These are phyloP conservation scores for Ammodytes marinus DNA, from an alignment of 2,113 vertebrate species.

Conservation along the genomic window DNA sequence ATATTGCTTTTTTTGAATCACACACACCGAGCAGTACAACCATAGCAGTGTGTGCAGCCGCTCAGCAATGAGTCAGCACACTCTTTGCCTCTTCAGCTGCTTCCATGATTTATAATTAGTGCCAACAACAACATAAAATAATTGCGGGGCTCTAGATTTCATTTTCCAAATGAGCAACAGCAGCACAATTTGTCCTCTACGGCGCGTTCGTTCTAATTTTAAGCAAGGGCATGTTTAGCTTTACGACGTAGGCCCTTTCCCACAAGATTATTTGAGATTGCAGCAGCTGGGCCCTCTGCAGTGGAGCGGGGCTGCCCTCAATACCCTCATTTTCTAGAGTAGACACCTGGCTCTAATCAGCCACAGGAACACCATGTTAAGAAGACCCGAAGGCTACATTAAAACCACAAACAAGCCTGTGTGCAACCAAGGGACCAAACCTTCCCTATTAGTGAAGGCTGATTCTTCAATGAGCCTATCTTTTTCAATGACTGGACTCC, in stretches of 20 bases:
- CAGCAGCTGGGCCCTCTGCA: conserved; percentile 67
- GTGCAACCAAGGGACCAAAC: conserved; percentile 8
- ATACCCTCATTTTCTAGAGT: conserved; percentile 55
- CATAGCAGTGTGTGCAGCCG: conserved; percentile 41
- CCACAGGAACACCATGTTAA: conserved; percentile 65
- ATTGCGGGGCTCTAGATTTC: conserved; percentile 64
- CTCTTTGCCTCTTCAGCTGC: conserved; percentile 36
- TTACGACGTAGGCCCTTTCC: conserved; percentile 61
- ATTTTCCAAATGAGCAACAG: conserved; percentile 77
- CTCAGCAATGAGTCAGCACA: conserved; percentile 68
- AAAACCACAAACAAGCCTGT: conserved; percentile 45
- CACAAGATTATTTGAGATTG: conserved; percentile 69
- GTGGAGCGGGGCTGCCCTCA: conserved; percentile 53
- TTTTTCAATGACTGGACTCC: not conserved
- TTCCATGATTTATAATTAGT: conserved; percentile 69
- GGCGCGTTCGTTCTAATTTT: conserved; percentile 50
- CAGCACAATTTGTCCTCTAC: conserved; percentile 69
- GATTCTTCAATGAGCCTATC: conserved; percentile 33
- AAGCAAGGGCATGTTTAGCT: conserved; percentile 67
- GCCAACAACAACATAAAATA: conserved; percentile 76
- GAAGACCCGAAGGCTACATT: conserved; percentile 52
- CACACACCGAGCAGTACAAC: conserved; percentile 47
- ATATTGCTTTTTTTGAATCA: conserved; percentile 60
- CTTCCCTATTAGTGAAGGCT: conserved; percentile 14
- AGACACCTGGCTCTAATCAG: conserved; percentile 81